Evolutionary conservation across 2,113 vertebrate genomes (phyloP).

Genomic region (Takifugu bimaculatus): DNA sequence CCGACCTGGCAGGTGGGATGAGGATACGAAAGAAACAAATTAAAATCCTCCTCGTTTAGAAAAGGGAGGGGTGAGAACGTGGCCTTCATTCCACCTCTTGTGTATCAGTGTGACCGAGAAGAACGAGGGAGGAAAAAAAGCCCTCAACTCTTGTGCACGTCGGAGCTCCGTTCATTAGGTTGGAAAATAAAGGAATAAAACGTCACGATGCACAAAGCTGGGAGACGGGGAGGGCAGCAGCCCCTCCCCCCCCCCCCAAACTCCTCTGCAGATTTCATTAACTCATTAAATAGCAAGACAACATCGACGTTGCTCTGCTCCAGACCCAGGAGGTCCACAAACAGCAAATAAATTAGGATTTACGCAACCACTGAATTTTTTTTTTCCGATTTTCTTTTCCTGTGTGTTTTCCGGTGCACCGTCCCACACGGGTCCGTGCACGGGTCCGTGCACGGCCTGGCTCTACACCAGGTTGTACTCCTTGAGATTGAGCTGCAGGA

Average conservation of each 20-base stretch:
- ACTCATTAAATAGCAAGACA: slow-evolving; percentile 82
- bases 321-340: slow-evolving; percentile 80
- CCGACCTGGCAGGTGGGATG: too few species aligned
- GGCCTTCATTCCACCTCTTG: slow-evolving; percentile 57
- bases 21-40: background rate
- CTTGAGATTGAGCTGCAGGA: slow-evolving; percentile 93
- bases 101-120: slow-evolving; percentile 14
- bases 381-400: slow-evolving; percentile 11
- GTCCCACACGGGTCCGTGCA: slow-evolving; percentile 76
- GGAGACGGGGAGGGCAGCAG: slow-evolving; percentile 78
- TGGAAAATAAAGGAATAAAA: slow-evolving; percentile 55
- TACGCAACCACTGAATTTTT: slow-evolving; percentile 74
- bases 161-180: slow-evolving; percentile 55
- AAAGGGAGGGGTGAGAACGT: slow-evolving; percentile 38
- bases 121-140: slow-evolving; percentile 3
- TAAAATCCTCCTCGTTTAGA: slow-evolving; percentile 60
- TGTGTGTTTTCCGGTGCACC: slow-evolving; percentile 28
- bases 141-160: slow-evolving; percentile 25
- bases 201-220: slow-evolving; percentile 76
- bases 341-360: slow-evolving; percentile 91
- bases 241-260: background rate
- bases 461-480: slow-evolving; percentile 90
- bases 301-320: slow-evolving; percentile 82
- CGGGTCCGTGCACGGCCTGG: slow-evolving; percentile 45
- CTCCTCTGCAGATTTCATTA: slow-evolving; percentile 63